A percentile compares a stretch with the other conserved stretches of the same genome.
Conservation (phyloP, 23 tunicate genomes). For the Aplidium turbinatum region DNA sequence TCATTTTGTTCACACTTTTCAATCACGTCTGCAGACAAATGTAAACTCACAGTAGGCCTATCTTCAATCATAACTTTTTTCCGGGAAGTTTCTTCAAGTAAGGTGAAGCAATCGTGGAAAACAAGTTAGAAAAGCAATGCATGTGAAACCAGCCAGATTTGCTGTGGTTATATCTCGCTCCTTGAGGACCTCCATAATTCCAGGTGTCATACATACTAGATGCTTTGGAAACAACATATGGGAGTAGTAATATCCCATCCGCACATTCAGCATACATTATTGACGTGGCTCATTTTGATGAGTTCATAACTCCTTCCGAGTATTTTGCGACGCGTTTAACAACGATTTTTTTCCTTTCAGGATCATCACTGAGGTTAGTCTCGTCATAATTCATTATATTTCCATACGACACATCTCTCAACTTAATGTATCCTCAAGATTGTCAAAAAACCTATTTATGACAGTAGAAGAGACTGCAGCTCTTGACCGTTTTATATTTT, state of each 20-base stretch:
- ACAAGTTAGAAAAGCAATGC: conserved; percentile 24
- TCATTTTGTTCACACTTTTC: conserved; percentile 9
- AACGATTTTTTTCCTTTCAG: conserved; percentile 14
- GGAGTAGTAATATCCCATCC: conserved; percentile 18
- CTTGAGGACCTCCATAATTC: conserved; percentile 24
- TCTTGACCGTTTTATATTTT: too few relatives aligned
- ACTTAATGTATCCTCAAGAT: too few relatives aligned
- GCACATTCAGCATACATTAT: conserved; percentile 37
- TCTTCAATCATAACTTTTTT: conserved; percentile 10
- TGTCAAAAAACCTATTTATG: too few relatives aligned
- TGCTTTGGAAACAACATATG: conserved; percentile 23
- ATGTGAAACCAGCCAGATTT: conserved; percentile 29
- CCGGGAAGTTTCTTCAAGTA: conserved; percentile 3
- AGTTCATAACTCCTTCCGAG: conserved; percentile 19
- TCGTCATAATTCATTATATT: conserved; percentile 37
- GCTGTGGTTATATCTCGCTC: conserved; percentile 15
- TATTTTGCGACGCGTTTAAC: conserved; percentile 7
- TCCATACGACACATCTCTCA: background rate
- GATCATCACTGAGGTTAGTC: conserved; percentile 26
- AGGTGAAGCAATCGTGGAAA: background rate
- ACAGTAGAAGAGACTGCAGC: too few relatives aligned
- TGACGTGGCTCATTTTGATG: conserved; percentile 4
- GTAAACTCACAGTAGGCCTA: conserved; percentile 12
- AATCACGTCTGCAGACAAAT: conserved; percentile 5
- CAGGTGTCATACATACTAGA: conserved; percentile 5